These are phyloP conservation scores for Borostomias antarcticus DNA, from an alignment of 2,797 vertebrate species.

Conservation along the genomic window DNA sequence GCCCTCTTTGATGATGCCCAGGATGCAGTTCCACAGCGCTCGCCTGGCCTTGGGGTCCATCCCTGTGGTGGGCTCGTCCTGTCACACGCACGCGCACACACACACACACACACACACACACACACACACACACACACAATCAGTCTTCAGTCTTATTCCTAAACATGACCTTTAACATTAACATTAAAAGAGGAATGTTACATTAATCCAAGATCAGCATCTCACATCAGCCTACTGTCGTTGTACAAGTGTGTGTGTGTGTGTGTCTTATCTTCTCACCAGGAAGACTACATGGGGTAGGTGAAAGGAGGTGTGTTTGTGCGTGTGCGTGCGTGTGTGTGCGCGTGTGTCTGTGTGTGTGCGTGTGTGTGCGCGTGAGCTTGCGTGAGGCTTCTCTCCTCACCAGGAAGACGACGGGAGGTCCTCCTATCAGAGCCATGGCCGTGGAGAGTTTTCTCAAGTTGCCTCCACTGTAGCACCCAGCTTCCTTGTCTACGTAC, in stretches of 20 bases:
- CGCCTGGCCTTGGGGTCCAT: slow-evolving; percentile 97
- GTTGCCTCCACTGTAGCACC: slow-evolving; percentile 97
- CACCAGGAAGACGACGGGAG: slow-evolving; percentile 97
- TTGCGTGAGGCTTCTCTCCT: slow-evolving; percentile 54
- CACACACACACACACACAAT: too few relatives aligned
- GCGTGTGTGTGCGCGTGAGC: not conserved
- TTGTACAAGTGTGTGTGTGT: too few relatives aligned
- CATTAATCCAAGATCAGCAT: too few relatives aligned
- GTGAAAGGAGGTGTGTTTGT: too few relatives aligned
- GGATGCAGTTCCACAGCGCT: slow-evolving; percentile 95
- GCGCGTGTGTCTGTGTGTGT: not conserved
- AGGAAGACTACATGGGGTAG: too few relatives aligned
- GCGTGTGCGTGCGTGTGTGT: not conserved
- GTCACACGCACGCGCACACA: too few relatives aligned
- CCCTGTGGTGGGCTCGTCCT: slow-evolving; percentile 98
- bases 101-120: slow-evolving; percentile 23
- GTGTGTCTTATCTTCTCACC: too few relatives aligned
- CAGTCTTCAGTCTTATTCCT: too few relatives aligned
- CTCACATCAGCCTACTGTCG: too few relatives aligned
- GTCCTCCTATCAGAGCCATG: slow-evolving; percentile 94
- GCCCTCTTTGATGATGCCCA: slow-evolving; percentile 94
- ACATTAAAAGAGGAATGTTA: too few relatives aligned
- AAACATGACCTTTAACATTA: too few relatives aligned
- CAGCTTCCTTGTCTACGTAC: slow-evolving; percentile 85
- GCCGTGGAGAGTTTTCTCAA: slow-evolving; percentile 96